Base-by-base conservation (phyloP, 2,797 vertebrate species). In the Gymnothorax reevesii region DNA sequence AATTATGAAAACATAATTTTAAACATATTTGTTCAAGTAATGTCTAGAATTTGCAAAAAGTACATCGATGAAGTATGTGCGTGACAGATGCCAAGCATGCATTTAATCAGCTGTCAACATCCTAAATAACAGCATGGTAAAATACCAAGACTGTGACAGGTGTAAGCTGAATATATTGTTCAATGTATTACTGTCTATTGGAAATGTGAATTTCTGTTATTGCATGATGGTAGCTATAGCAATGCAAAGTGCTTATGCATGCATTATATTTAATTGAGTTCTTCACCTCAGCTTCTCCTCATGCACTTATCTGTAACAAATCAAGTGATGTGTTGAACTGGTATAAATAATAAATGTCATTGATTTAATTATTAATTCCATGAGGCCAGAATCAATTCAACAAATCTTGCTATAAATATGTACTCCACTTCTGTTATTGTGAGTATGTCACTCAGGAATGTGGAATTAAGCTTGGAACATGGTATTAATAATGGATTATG, bases 401-500 rank as follows among this genome's bases (percentile, higher is more conserved):
- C 49, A 86, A 54, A 57, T 77, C 54, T 54, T 10, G 57, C 57
- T 7, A 42, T n/a, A 13, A 57, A 49, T 80, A 57, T 86, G 27
- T 55, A 80, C 60, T 64, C 33, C 42, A n/a, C 15, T 22, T 17
- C 73, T 57, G 52, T 57, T 79, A 59, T 55, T 71, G 60, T 79
- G 85, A 86, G 57, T 17, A 42, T 62, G 75, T 57, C 49, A 55
- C 55, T 77, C 75, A 49, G 25, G 60, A 17, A 22, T 77, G 62
- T 80, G 57, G 42, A 62, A 86, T 86, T 33, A 54, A 62, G 57
- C 59, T 57, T 42, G 27, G 85, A n/a, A 77, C 59, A 27, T 86
- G 77, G 13, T 27, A 86, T 86, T 17, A 86, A 80, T 77, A 86
- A 79, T 86, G 55, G 8, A 86, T 62, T 59, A 86, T 62, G 75